A percentile compares a stretch with the other conserved stretches of the same genome.
Conservation (phyloP, 2,888 invertebrate genomes). For the Drosophila mercatorum region DNA sequence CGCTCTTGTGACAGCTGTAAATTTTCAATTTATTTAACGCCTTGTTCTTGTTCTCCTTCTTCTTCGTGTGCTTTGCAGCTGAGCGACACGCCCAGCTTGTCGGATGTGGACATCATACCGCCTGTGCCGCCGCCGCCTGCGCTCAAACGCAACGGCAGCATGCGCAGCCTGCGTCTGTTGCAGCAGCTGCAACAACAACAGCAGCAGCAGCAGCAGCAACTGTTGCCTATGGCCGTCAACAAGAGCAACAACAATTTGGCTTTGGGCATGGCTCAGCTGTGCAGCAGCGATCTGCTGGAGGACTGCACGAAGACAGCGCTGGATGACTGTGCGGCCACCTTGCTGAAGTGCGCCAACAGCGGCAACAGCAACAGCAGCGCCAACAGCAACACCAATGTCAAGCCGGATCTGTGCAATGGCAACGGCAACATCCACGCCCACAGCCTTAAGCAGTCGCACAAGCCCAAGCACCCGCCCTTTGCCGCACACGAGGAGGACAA, state of each 20-base stretch:
- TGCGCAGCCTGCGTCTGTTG: slow-evolving; percentile 77
- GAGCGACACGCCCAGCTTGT: slow-evolving; percentile 81
- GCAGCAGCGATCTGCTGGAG: slow-evolving; percentile 77
- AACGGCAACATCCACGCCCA: slow-evolving; percentile 46
- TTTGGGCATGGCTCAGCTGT: slow-evolving; percentile 69
- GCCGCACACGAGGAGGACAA: slow-evolving; percentile 79
- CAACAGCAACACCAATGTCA: slow-evolving; percentile 50
- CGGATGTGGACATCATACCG: slow-evolving; percentile 83
- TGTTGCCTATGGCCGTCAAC: slow-evolving; percentile 39
- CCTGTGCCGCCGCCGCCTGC: slow-evolving; percentile 84
- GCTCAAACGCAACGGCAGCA: slow-evolving; percentile 81
- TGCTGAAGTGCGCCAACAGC: slow-evolving; percentile 83
- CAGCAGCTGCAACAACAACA: slow-evolving; percentile 70
- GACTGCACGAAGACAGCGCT: slow-evolving; percentile 78
- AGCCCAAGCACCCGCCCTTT: slow-evolving; percentile 65
- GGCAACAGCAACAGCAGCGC: slow-evolving; percentile 64
- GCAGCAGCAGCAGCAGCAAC: slow-evolving; percentile 43
- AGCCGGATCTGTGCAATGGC: slow-evolving; percentile 65
- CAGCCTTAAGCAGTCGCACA: slow-evolving; percentile 37
- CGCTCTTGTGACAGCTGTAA: slow-evolving; percentile 44
- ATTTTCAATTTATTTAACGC: slow-evolving; percentile 38
- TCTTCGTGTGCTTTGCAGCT: slow-evolving; percentile 54
- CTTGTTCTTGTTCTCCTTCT: slow-evolving; percentile 17
- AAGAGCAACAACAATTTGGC: slow-evolving; percentile 55
- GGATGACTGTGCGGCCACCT: slow-evolving; percentile 83